These are phyloP conservation scores for Synergus japonicus DNA, from an alignment of 2,888 invertebrate species.

Conservation along the genomic window DNA sequence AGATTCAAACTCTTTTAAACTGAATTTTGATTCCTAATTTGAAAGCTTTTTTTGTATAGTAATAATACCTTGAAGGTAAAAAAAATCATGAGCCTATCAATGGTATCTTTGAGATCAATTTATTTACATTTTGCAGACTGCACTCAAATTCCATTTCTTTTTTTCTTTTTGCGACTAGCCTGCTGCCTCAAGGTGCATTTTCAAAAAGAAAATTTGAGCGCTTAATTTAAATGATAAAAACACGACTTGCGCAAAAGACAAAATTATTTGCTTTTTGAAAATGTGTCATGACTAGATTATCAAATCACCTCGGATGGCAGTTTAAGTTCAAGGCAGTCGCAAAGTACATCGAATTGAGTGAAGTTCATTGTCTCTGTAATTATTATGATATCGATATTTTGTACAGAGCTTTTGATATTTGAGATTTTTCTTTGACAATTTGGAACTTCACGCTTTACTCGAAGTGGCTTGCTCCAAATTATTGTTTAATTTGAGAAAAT, in stretches of 20 bases:
- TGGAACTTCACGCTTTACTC: conserved; percentile 33
- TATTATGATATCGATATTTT: conserved; percentile 39
- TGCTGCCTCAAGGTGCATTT: conserved; percentile 22
- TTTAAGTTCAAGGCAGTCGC: conserved; percentile 19
- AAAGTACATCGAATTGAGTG: conserved; percentile 51
- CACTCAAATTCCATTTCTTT: conserved; percentile 16
- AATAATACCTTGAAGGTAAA: not conserved
- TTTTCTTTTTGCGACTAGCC: conserved; percentile 16
- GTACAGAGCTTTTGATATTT: conserved; percentile 40
- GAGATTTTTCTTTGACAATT: conserved; percentile 40
- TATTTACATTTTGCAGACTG: conserved; percentile 34
- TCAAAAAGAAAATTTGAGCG: not conserved
- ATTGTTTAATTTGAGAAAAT: conserved; percentile 18
- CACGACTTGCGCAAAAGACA: not conserved
- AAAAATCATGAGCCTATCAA: conserved; percentile 30
- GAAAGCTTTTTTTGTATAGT: conserved; percentile 1
- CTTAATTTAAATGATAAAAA: not conserved
- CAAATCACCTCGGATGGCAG: not conserved
- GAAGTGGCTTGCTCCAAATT: conserved; percentile 7
- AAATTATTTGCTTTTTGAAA: not conserved
- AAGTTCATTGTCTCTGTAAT: conserved; percentile 45
- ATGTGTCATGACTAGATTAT: conserved; percentile 13
- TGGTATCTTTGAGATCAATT: conserved; percentile 12
- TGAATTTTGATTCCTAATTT: not conserved
- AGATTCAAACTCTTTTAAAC: conserved; percentile 36